phyloP scores from a whole-genome alignment of 2,888 invertebrate genomes.

The Caenorhabditis sp. region DNA sequence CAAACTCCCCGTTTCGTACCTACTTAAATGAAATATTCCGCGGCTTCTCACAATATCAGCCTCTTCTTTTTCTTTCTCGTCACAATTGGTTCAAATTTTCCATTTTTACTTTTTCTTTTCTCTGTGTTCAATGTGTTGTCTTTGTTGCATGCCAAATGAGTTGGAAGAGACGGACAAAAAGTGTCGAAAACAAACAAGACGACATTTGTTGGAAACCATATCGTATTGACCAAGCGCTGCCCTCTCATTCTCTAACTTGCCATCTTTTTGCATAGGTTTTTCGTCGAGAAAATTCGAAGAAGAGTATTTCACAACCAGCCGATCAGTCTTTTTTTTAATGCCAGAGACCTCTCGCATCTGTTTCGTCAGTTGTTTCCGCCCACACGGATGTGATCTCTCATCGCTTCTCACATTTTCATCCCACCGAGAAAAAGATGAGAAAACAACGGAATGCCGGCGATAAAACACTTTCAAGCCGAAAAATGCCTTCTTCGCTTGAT shows the following conservation, averaged over 20 bases:
- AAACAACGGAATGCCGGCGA: no score
- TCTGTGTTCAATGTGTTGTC: slow-evolving; percentile 8
- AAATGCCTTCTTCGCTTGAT: slow-evolving; percentile 6
- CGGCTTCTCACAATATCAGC: not conserved
- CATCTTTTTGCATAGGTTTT: slow-evolving; percentile 31
- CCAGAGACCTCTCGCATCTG: not conserved
- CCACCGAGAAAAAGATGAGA: not conserved
- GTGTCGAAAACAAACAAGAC: slow-evolving; percentile 49
- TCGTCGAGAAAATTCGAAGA: slow-evolving; percentile 7
- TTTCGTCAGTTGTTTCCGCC: slow-evolving; percentile 34
- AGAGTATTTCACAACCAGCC: slow-evolving; percentile 21
- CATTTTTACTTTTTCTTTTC: slow-evolving; percentile 14
- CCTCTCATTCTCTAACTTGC: slow-evolving; percentile 34
- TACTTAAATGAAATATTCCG: slow-evolving; percentile 22
- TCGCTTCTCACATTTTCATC: slow-evolving; percentile 4
- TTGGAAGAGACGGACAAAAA: slow-evolving; percentile 29
- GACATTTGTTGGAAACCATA: slow-evolving; percentile 49
- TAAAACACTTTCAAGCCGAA: not conserved
- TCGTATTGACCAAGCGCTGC: slow-evolving; percentile 45
- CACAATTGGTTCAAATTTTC: slow-evolving; percentile 21
- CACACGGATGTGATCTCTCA: slow-evolving; percentile 15
- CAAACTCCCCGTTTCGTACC: not conserved
- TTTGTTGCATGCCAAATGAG: slow-evolving; percentile 49
- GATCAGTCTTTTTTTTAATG: no score
- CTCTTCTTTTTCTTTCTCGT: slow-evolving; percentile 1